Percentiles rank a stretch among this genome's conserved stretches.
Conservation (phyloP, 2,797 vertebrate genomes). For the Halcyon chelicuti region DNA sequence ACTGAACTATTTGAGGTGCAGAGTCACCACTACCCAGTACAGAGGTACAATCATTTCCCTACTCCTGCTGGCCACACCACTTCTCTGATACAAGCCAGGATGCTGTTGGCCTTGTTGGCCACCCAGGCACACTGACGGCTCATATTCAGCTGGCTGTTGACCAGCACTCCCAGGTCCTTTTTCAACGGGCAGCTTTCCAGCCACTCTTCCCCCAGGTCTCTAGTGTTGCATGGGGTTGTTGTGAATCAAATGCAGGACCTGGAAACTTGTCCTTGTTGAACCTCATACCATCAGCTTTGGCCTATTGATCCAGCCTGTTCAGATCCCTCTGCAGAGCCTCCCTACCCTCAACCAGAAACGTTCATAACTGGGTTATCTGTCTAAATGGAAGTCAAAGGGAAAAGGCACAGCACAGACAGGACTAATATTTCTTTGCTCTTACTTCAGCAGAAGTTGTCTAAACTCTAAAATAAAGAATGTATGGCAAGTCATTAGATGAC, state of each 20-base stretch:
- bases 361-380: not conserved
- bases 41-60: not conserved
- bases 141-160: not conserved
- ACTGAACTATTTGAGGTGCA: not conserved
- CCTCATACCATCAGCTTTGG: not conserved
- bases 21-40: not conserved
- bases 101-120: not conserved
- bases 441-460: not conserved
- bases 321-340: not conserved
- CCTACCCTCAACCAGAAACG: not conserved
- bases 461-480: not conserved
- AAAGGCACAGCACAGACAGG: not conserved
- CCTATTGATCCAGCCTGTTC: not conserved
- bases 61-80: not conserved
- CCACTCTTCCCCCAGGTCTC: not conserved
- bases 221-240: not conserved
- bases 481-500: not conserved
- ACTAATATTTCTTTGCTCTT: not conserved
- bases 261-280: not conserved
- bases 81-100: not conserved
- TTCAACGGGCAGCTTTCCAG: not conserved
- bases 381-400: slow-evolving; percentile 1
- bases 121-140: not conserved
- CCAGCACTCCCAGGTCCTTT: not conserved
- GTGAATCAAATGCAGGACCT: not conserved